These are phyloP conservation scores for Scaptomyza graminum DNA, from an alignment of 1,140 invertebrate species.

Conservation along the genomic window DNA sequence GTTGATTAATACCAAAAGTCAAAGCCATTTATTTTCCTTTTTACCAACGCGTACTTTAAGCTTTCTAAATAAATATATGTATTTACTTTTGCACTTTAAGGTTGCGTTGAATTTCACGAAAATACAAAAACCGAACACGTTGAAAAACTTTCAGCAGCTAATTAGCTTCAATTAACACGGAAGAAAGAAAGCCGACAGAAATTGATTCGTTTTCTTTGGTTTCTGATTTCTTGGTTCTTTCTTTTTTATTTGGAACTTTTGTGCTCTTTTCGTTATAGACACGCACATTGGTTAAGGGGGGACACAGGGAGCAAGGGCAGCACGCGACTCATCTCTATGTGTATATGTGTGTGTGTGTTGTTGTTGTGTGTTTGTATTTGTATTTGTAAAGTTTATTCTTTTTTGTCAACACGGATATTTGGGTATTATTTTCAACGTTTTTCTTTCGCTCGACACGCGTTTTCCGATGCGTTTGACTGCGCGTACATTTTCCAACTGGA, in stretches of 20 bases:
- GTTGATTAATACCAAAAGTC: conserved; percentile 25
- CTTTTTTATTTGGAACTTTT: conserved; percentile 49
- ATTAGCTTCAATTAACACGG: conserved; percentile 39
- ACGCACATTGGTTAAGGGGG: conserved; percentile 49
- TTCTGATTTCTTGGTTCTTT: conserved; percentile 1
- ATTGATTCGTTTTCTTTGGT: conserved; percentile 28
- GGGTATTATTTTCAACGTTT: conserved; percentile 9
- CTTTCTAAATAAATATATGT: conserved; percentile 3
- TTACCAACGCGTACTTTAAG: conserved; percentile 14
- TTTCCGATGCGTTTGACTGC: conserved; percentile 73
- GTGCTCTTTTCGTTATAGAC: conserved; percentile 51
- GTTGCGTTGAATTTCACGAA: conserved; percentile 21
- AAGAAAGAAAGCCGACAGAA: conserved; percentile 13
- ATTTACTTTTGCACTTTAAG: conserved; percentile 12
- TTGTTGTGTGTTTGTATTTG: conserved; percentile 23
- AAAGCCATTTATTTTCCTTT: conserved; percentile 2
- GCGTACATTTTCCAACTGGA: conserved; percentile 81
- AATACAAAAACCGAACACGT: not conserved
- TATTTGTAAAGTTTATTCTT: conserved; percentile 21
- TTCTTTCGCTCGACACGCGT: conserved; percentile 52
- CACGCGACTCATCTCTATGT: conserved; percentile 62
- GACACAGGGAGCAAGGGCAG: conserved; percentile 46
- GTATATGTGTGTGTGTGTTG: conserved; percentile 25
- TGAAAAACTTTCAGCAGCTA: not conserved
- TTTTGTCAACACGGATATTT: conserved; percentile 50